These are phyloP conservation scores for Stenichneumon culpator DNA, from an alignment of 2,888 invertebrate species.

Conservation along the genomic window DNA sequence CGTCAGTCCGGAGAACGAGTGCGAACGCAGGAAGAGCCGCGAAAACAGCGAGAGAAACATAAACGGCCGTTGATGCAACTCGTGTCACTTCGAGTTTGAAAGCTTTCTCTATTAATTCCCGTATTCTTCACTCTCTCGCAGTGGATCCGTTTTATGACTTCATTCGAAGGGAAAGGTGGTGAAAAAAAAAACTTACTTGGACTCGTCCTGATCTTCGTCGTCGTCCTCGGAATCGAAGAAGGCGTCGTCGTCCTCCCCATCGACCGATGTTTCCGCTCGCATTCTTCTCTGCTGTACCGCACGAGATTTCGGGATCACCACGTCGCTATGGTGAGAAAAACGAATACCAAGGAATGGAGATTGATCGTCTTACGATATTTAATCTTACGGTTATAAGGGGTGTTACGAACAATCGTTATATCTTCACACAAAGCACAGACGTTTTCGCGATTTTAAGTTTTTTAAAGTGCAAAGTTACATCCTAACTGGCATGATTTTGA, in stretches of 20 bases:
- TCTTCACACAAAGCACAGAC: no score
- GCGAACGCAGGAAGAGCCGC: neutral
- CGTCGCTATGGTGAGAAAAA: conserved; percentile 83
- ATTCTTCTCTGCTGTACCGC: conserved; percentile 86
- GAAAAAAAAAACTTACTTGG: conserved; percentile 79
- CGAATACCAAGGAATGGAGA: conserved; percentile 20
- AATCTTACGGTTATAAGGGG: neutral
- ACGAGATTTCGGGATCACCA: conserved; percentile 87
- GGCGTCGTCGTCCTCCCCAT: conserved; percentile 89
- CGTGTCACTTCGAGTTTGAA: neutral
- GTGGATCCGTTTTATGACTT: neutral
- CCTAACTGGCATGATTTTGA: no score
- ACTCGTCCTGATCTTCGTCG: conserved; percentile 88
- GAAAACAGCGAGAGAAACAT: neutral
- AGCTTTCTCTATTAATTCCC: neutral
- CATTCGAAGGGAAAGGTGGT: neutral
- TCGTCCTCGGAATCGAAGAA: conserved; percentile 91
- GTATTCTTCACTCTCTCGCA: neutral
- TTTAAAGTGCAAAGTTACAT: no score
- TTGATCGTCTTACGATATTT: conserved; percentile 24
- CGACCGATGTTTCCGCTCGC: conserved; percentile 85
- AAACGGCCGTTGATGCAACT: neutral
- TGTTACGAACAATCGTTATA: neutral
- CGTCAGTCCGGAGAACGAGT: neutral
- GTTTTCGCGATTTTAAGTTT: no score